Evolutionary conservation across 1,140 invertebrate genomes (phyloP), one percentile per base, ranked within the genome.

Genomic region (Pollicipes pollicipes): DNA sequence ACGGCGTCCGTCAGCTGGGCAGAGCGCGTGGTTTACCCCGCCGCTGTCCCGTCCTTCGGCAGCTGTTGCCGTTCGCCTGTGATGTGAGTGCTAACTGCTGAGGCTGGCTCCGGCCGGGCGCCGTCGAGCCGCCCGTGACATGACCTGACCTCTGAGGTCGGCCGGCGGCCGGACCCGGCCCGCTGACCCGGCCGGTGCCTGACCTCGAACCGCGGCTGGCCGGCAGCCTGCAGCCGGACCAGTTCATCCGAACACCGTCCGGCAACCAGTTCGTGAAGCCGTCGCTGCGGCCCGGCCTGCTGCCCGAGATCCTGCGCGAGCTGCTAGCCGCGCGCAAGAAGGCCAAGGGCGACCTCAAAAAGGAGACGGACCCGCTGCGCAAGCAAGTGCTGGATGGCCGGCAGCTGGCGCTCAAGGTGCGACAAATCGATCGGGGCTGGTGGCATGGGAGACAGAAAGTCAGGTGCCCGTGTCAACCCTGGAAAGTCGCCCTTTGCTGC

Each of bases 231-330:
- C 77, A 75, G 26, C 81, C 86, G 71, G 88, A 92, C 68, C 84
- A 98, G 78, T 87, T 91, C 73, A 95, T 94, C 32, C 84, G 85
- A 75, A 99, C 97, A 27, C 97, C 97, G 13, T 87, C 89, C 16
- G 92, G 93, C 72, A 92, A 95, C 77, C 85, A 85, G 73, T 99
- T 99, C 83, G 90, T 97, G 0, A 98, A 97, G 78, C 79, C 85
- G 10, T 82, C 85, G 24, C 77, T 83, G 3, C 84, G 93, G 32
- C 93, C 93, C 78, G 97, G 97, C 13, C 80, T 99, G 31, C 80
- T 99, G 45, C 97, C 97, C 1, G 90, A 98, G 81, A 98, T 99
- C 82, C 82, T 99, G 68, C 93, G 98, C 80, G 90, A 93, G 76
- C 81, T 99, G 28, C 79, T 99, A 21, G 79, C 84, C 29, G 97